Evolutionary conservation across 2,113 vertebrate genomes (phyloP).

Genomic region (Pao palembangensis): DNA sequence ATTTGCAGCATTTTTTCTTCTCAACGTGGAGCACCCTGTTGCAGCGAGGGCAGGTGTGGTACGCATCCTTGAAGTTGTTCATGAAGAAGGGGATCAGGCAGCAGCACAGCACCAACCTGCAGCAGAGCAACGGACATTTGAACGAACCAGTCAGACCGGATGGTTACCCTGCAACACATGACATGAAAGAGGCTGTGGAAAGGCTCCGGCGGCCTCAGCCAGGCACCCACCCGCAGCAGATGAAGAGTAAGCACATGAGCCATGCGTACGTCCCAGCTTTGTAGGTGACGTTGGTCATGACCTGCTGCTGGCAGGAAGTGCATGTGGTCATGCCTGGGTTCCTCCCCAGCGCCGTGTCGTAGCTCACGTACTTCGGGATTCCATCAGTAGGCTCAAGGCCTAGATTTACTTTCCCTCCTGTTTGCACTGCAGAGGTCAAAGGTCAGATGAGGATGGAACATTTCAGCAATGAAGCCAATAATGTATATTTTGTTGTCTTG

Average conservation of each 20-base stretch:
- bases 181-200: not conserved
- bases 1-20: slow-evolving; percentile 73
- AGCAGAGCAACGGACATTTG: slow-evolving; percentile 17
- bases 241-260: slow-evolving; percentile 77
- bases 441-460: not conserved
- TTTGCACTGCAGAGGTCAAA: slow-evolving; percentile 34
- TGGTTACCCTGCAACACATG: not conserved
- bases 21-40: slow-evolving; percentile 68
- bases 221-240: slow-evolving; percentile 73
- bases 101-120: slow-evolving; percentile 72
- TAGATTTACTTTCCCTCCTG: not conserved
- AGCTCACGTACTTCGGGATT: slow-evolving; percentile 63
- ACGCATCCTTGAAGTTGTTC: slow-evolving; percentile 73
- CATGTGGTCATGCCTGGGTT: slow-evolving; percentile 66
- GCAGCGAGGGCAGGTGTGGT: slow-evolving; percentile 76
- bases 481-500: too few relatives aligned
- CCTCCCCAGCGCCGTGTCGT: slow-evolving; percentile 53
- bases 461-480: not conserved
- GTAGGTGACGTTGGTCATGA: slow-evolving; percentile 71
- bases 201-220: not conserved
- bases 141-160: not conserved
- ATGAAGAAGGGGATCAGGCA: slow-evolving; percentile 75
- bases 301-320: slow-evolving; percentile 70
- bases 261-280: slow-evolving; percentile 73
- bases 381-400: not conserved